Conservation (phyloP, 53 echinoderm and acorn worm genomes). For the Crossaster papposus region DNA sequence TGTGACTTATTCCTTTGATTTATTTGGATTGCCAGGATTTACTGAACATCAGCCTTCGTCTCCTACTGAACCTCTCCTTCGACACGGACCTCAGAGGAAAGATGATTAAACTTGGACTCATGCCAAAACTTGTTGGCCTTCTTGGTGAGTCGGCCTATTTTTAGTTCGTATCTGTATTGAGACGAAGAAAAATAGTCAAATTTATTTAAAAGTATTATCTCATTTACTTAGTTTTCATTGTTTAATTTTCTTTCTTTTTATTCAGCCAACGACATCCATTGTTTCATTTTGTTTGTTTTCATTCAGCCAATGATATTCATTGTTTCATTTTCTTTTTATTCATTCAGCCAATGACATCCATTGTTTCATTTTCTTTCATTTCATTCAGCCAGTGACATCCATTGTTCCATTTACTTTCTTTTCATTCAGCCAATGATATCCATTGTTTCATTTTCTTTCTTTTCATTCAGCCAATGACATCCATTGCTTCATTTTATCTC, state of each 20-base stretch:
- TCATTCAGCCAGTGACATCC: background rate
- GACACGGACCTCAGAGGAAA: conserved; percentile 93
- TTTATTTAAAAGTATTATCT: background rate
- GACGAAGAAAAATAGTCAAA: background rate
- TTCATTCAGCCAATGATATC: background rate
- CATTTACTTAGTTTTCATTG: background rate
- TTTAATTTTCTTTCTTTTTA: background rate
- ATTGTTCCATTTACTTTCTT: background rate
- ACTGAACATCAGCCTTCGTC: conserved; percentile 90
- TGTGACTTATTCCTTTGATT: background rate
- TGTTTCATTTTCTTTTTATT: background rate
- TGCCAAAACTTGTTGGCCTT: conserved; percentile 94
- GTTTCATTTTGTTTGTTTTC: background rate
- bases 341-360: background rate
- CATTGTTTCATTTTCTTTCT: background rate
- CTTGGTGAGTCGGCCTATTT: conserved; percentile 67
- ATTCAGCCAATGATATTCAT: background rate
- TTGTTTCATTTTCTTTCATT: background rate
- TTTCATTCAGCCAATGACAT: background rate
- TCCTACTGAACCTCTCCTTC: conserved; percentile 92
- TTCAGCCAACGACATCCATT: background rate
- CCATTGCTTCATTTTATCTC: background rate
- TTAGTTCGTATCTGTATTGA: background rate
- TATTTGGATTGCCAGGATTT: conserved; percentile 75
- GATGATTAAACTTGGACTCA: conserved; percentile 95